Conservation (phyloP, 1,140 invertebrate species). For the Dreissena polymorpha region DNA sequence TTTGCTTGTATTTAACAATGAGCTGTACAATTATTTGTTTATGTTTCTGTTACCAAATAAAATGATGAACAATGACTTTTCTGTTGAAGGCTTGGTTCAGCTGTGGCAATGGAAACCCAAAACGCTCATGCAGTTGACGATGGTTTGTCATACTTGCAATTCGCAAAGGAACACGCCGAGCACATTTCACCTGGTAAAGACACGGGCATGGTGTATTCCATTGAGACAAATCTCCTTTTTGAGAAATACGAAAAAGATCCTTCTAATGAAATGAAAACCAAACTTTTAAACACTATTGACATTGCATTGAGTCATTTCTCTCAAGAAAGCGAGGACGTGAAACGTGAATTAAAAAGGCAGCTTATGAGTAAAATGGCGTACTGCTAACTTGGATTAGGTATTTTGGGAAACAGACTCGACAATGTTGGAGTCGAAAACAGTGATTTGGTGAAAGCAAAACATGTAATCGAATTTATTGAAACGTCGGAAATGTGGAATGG, state of each 20-base stretch:
- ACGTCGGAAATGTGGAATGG: conserved; percentile 17
- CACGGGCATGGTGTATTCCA: conserved; percentile 49
- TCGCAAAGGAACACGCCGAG: conserved; percentile 43
- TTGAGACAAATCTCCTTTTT: conserved; percentile 35
- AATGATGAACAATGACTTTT: too few relatives aligned
- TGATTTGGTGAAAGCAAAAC: conserved; percentile 9
- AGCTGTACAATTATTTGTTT: not conserved
- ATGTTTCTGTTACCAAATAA: too few relatives aligned
- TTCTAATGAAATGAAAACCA: conserved; percentile 13
- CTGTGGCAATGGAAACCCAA: conserved; percentile 14
- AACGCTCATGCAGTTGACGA: conserved; percentile 14
- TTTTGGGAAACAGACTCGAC: conserved; percentile 33
- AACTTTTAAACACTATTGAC: conserved; percentile 28
- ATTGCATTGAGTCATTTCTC: conserved; percentile 33
- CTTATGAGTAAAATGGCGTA: conserved; percentile 35
- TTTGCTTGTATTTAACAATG: not conserved
- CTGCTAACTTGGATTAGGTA: conserved; percentile 43
- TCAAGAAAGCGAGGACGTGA: conserved; percentile 26
- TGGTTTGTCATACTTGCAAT: conserved; percentile 28
- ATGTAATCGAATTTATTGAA: conserved; percentile 20
- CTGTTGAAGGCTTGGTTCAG: conserved; percentile 31
- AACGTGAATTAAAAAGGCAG: conserved; percentile 35
- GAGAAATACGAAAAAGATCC: conserved; percentile 40
- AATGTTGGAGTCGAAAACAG: not conserved
- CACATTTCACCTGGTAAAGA: conserved; percentile 29